Conservation (phyloP, 2,888 invertebrate species). For the Drosophila aldrichi region DNA sequence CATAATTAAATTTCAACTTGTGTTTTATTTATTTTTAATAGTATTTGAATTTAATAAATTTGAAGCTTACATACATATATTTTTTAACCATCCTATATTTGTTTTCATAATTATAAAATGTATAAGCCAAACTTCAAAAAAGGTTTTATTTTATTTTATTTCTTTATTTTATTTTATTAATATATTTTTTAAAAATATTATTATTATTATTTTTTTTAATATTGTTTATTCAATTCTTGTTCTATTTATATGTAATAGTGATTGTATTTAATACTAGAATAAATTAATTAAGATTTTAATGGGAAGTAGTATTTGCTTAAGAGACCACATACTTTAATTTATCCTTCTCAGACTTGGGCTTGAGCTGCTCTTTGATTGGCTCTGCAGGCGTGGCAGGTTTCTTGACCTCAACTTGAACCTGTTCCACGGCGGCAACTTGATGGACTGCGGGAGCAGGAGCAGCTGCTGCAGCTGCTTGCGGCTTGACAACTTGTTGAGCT, state of each 20-base stretch:
- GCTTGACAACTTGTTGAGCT: not conserved
- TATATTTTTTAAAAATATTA: not conserved
- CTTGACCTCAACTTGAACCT: constrained; percentile 12
- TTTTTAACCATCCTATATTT: too few species aligned
- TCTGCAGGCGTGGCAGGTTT: constrained; percentile 26
- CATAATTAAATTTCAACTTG: too few species aligned
- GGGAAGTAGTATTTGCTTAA: constrained; percentile 23
- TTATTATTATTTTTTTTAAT: not conserved
- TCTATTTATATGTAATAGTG: not conserved
- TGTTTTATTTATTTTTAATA: too few species aligned
- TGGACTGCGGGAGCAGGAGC: not conserved
- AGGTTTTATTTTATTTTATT: too few species aligned
- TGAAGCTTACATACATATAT: too few species aligned
- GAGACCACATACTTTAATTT: constrained; percentile 59
- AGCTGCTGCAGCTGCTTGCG: not conserved
- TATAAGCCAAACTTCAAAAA: too few species aligned
- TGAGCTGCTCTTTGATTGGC: constrained; percentile 28
- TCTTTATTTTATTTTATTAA: too few species aligned
- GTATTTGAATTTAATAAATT: too few species aligned
- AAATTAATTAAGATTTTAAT: constrained; percentile 25
- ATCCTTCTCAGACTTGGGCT: constrained; percentile 41
- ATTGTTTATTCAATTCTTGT: not conserved
- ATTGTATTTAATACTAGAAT: constrained; percentile 24
- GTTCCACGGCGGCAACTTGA: constrained; percentile 24
- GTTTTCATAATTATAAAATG: too few species aligned